phyloP scores from a whole-genome alignment of 2,113 vertebrate genomes.

The Rhynchomys soricoides region DNA sequence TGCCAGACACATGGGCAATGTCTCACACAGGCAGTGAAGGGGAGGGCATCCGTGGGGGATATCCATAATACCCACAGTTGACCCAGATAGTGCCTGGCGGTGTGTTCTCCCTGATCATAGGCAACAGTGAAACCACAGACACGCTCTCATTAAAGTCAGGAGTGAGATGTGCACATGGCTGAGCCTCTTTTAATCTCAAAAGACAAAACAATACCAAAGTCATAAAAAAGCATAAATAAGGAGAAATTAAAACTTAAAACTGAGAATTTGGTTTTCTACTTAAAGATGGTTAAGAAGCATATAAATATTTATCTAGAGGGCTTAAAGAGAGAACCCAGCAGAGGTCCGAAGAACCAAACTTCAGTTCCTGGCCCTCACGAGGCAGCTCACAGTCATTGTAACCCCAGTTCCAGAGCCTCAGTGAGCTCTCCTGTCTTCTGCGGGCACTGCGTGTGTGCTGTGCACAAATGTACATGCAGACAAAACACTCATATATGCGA shows the following conservation, averaged over 20 bases:
- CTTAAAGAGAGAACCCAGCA: not conserved
- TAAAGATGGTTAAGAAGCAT: not conserved
- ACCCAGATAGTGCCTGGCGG: accelerated
- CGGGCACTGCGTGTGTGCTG: accelerated
- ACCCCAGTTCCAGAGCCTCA: not conserved
- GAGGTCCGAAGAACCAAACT: too few species aligned
- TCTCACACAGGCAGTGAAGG: not conserved
- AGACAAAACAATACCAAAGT: not conserved
- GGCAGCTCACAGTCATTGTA: not conserved
- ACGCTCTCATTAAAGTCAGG: not conserved
- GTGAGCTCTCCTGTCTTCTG: not conserved
- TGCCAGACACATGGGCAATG: accelerated
- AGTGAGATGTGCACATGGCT: not conserved
- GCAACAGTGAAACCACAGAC: not conserved
- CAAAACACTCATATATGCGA: not conserved
- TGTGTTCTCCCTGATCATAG: not conserved
- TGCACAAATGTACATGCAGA: not conserved
- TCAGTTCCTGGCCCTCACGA: not conserved
- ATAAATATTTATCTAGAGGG: not conserved
- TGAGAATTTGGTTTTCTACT: not conserved
- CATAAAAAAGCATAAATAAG: not conserved
- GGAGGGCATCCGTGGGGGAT: accelerated
- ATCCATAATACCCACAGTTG: not conserved
- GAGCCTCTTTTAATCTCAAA: not conserved
- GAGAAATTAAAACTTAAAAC: not conserved